Conservation (phyloP, 2,797 vertebrate genomes). For the Protosalanx chinensis region DNA sequence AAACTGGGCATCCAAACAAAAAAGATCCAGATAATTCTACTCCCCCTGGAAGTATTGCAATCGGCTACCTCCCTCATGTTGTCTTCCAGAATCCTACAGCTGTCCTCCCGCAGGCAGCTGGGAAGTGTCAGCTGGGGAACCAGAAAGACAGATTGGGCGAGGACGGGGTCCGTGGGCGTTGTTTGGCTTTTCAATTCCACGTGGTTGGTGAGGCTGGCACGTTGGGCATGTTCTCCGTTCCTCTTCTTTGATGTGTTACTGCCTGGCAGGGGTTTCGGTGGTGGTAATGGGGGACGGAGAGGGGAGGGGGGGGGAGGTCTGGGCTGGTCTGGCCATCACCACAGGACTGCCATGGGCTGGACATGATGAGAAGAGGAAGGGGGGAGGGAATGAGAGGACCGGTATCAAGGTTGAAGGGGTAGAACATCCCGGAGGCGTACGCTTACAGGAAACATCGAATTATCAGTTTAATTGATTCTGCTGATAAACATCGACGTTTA, state of each 20-base stretch:
- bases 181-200: slow-evolving; percentile 25
- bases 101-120: slow-evolving; percentile 23
- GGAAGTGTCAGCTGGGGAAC: slow-evolving; percentile 1
- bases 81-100: slow-evolving; percentile 23
- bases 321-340: slow-evolving; percentile 36
- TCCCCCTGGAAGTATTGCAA: slow-evolving; percentile 24
- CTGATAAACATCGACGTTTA: too few relatives aligned
- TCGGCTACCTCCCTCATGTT: slow-evolving; percentile 35
- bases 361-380: slow-evolving; percentile 23
- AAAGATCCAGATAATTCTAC: slow-evolving; percentile 27
- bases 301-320: too few relatives aligned
- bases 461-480: not conserved
- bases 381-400: slow-evolving; percentile 9
- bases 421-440: slow-evolving; percentile 23
- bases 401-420: slow-evolving; percentile 3
- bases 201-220: slow-evolving; percentile 36
- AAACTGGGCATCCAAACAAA: slow-evolving; percentile 22
- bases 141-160: slow-evolving; percentile 1
- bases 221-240: slow-evolving; percentile 34
- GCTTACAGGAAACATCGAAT: slow-evolving; percentile 3
- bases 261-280: slow-evolving; percentile 47
- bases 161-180: slow-evolving; percentile 9
- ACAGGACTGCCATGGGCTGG: slow-evolving; percentile 25
- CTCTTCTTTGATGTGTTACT: slow-evolving; percentile 61
- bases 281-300: not conserved